Evolutionary conservation across 1,140 invertebrate species (phyloP), one percentile per base, ranked within the genome.

Genomic region (Leptinotarsa defecta): DNA sequence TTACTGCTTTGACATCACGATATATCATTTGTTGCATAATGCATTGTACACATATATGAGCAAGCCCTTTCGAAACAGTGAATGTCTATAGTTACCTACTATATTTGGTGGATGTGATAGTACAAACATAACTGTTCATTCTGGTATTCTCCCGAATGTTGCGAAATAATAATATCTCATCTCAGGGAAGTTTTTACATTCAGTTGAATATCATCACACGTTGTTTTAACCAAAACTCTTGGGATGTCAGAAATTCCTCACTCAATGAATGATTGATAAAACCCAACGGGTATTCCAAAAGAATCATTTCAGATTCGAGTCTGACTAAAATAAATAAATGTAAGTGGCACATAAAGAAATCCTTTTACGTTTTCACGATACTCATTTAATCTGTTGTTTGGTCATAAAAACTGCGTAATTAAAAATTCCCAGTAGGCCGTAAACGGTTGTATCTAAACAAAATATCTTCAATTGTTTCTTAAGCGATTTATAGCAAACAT

Each of bases 401-500:
- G 71, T 22, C 70, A 72, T 62, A 77, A 75, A 71, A 75, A 63
- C 48, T 69, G 49, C 75, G 78, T 76, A 79, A 79, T 79, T 79
- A 79, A 80, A 79, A 80, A 74, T 77, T 73, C 77, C 70, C 74
- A 48, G 70, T 75, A 77, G 78, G 73, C 75, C 80, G 73, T 78
- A 80, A 78, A 78, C 76, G 78, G 76, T 62, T 73, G 78, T 75
- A 79, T 79, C 76, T 73, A 75, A 79, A 79, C 77, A 68, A 76
- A 78, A 80, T 81, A 79, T 81, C 78, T 74, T 77, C 79, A 79
- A 81, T 81, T 81, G 79, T 80, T 80, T 74, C 61, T 52, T 68
- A 65, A 34, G 77, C 75, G 77, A 82, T 82, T 82, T 82, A 82
- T 81, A 48, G 74, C 68, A 20, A 76, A 82, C 80, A 79, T 68